phyloP scores from a whole-genome alignment of 92 coral and sea anemone genomes.

The Chrysogorgia sp. region DNA sequence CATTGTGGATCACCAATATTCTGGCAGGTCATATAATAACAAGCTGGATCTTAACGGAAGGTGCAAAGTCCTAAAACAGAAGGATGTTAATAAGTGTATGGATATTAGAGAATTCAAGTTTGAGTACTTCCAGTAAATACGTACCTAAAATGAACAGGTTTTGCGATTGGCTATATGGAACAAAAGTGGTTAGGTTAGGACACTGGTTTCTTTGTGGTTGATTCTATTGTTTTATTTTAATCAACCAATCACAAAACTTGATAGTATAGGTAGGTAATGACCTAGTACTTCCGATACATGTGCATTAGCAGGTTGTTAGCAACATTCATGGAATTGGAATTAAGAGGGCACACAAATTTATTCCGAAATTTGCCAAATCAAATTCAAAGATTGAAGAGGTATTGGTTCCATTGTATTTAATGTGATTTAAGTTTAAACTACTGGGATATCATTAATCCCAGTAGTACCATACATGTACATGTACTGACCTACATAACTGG shows the following conservation, averaged over 20 bases:
- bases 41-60: slow-evolving; percentile 32
- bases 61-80: slow-evolving; percentile 38
- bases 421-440: no score
- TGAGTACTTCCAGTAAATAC: no score
- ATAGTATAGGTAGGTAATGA: no score
- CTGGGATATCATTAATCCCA: no score
- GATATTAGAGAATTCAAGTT: slow-evolving; percentile 15
- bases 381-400: slow-evolving; percentile 49
- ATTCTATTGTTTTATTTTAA: no score
- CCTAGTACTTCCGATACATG: slow-evolving; percentile 42
- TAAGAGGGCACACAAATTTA: slow-evolving; percentile 32
- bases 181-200: no score
- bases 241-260: no score
- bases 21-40: slow-evolving; percentile 48
- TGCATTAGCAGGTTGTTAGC: slow-evolving; percentile 42
- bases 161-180: no score
- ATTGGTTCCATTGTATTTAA: background rate
- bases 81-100: slow-evolving; percentile 29
- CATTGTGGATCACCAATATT: slow-evolving; percentile 3
- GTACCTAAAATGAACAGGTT: no score
- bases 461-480: no score
- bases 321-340: slow-evolving; percentile 48
- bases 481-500: no score
- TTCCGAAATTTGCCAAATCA: slow-evolving; percentile 42
- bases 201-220: no score